Conservation (phyloP, 2,113 vertebrate species). For the Chaetodon auriga region DNA sequence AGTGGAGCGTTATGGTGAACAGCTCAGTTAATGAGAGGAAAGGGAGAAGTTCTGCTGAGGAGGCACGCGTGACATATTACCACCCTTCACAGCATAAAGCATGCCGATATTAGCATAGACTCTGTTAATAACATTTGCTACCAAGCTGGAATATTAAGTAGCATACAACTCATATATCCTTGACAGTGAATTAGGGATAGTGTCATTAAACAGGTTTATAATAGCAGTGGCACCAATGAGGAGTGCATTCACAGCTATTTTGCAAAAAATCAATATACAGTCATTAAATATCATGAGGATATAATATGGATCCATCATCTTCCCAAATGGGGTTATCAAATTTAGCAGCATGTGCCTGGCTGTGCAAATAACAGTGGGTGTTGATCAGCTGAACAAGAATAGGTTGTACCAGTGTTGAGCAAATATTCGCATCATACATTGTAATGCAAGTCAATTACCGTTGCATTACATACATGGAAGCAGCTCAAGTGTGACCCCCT, state of each 20-base stretch:
- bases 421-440: conserved; percentile 17
- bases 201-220: conserved; percentile 38
- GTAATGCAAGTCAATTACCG: conserved; percentile 41
- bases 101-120: conserved; percentile 59
- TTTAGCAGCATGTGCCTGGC: conserved; percentile 12
- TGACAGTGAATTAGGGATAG: conserved; percentile 33
- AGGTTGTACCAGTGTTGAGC: neutral
- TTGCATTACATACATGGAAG: conserved; percentile 48
- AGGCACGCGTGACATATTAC: conserved; percentile 44
- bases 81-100: conserved; percentile 54
- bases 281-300: conserved; percentile 22
- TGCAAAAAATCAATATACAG: conserved; percentile 4
- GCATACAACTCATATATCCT: conserved; percentile 30
- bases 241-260: conserved; percentile 9
- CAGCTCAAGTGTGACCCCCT: conserved; percentile 51
- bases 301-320: conserved; percentile 18
- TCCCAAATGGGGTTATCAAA: neutral
- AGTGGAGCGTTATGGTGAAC: conserved; percentile 49
- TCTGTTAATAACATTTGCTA: conserved; percentile 56
- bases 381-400: conserved; percentile 21
- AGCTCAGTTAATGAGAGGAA: conserved; percentile 63
- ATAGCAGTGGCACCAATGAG: conserved; percentile 13
- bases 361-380: neutral
- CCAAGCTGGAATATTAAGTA: conserved; percentile 57
- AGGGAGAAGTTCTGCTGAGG: conserved; percentile 44